Conservation (phyloP, 2,888 invertebrate genomes). For the Kuschelorhynchus macadamiae region DNA sequence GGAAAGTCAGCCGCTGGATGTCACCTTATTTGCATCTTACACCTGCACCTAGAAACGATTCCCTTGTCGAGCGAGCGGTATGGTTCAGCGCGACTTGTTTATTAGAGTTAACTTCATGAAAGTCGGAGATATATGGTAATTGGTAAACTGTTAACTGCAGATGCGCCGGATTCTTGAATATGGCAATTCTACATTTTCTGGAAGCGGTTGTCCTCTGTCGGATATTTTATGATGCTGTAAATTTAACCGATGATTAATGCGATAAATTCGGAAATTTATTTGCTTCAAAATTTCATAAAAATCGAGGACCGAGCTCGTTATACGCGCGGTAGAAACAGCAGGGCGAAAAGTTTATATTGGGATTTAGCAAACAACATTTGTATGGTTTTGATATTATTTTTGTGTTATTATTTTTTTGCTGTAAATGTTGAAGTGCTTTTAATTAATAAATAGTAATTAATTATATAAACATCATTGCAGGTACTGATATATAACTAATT, state of each 20-base stretch:
- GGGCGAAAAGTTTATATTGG: too few species aligned
- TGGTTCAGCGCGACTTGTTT: slow-evolving; percentile 50
- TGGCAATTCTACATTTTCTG: slow-evolving; percentile 28
- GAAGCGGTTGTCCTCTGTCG: slow-evolving; percentile 10
- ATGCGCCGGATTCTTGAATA: slow-evolving; percentile 25
- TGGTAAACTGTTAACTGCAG: slow-evolving; percentile 41
- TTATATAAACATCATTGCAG: too few species aligned
- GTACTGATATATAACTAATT: too few species aligned
- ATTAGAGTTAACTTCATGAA: slow-evolving; percentile 53
- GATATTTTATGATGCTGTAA: slow-evolving; percentile 12
- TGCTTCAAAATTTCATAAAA: too few species aligned
- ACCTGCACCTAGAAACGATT: slow-evolving; percentile 37
- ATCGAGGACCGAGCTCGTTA: too few species aligned
- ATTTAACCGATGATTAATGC: slow-evolving; percentile 2
- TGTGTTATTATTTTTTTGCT: too few species aligned
- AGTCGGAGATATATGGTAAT: slow-evolving; percentile 55
- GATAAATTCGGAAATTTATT: too few species aligned
- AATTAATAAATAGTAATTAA: too few species aligned
- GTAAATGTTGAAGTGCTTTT: too few species aligned
- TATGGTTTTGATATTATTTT: too few species aligned
- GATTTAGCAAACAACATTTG: too few species aligned
- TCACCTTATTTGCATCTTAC: slow-evolving; percentile 48
- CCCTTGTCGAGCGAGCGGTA: slow-evolving; percentile 31
- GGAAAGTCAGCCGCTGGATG: slow-evolving; percentile 49
- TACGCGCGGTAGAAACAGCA: too few species aligned